Percentiles rank a stretch among this genome's conserved stretches.
Evolutionary conservation across 2,797 vertebrate genomes (phyloP).

Genomic region (Anas bernieri): DNA sequence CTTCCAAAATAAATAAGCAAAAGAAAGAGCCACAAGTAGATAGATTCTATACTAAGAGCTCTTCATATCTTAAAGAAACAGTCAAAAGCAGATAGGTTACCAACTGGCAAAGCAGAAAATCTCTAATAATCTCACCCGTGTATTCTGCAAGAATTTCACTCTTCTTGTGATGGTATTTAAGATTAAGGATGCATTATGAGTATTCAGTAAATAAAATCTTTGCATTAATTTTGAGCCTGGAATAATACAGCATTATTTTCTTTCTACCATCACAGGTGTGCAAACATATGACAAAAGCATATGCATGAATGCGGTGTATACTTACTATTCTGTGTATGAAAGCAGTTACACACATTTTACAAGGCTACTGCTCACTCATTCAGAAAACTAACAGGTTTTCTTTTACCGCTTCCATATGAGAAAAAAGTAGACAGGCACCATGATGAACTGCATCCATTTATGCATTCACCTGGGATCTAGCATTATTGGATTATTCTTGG

Average conservation of each 20-base stretch:
- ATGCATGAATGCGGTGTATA: neutral
- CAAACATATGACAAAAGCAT: conserved; percentile 33
- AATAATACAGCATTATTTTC: conserved; percentile 1
- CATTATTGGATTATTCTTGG: conserved; percentile 40
- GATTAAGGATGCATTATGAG: neutral
- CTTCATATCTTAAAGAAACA: neutral
- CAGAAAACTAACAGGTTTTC: conserved; percentile 49
- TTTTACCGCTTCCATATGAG: neutral
- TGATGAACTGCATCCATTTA: conserved; percentile 27
- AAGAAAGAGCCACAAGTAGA: neutral
- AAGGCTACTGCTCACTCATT: conserved; percentile 48
- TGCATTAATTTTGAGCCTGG: neutral
- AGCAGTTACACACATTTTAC: conserved; percentile 38
- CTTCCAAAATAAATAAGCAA: conserved; percentile 14
- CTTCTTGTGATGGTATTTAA: neutral
- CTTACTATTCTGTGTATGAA: conserved; percentile 20
- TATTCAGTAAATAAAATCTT: neutral
- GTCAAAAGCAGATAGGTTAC: neutral
- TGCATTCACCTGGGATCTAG: conserved; percentile 22
- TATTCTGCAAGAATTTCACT: neutral
- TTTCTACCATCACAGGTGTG: conserved; percentile 12
- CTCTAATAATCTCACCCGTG: neutral
- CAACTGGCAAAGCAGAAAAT: neutral
- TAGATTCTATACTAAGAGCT: neutral
- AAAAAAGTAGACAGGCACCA: neutral